These are phyloP conservation scores for Torymus auratus DNA, from an alignment of 2,888 invertebrate genomes.

Conservation along the genomic window DNA sequence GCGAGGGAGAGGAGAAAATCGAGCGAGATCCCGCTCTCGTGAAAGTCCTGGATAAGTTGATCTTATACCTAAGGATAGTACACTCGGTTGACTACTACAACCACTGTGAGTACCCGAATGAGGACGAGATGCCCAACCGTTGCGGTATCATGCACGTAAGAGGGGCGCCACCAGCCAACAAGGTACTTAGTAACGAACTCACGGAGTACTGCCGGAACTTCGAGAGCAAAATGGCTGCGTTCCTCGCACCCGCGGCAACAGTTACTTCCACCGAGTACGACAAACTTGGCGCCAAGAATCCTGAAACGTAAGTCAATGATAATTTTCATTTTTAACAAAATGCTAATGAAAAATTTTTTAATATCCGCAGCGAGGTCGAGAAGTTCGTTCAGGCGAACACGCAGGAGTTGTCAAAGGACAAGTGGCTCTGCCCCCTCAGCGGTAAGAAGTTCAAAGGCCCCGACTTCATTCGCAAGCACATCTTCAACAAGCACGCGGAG, in stretches of 20 bases:
- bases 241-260: constrained; percentile 87
- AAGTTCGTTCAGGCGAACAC: constrained; percentile 97
- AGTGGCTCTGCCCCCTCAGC: constrained; percentile 98
- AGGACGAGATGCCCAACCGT: constrained; percentile 99
- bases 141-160: constrained; percentile 99
- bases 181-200: constrained; percentile 85
- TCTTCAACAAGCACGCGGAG: constrained; percentile 97
- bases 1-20: constrained; percentile 78
- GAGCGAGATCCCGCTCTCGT: constrained; percentile 86
- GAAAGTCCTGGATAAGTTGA: constrained; percentile 87
- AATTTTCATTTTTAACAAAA: not conserved
- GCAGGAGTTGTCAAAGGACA: constrained; percentile 97
- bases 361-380: constrained; percentile 84
- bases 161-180: constrained; percentile 90
- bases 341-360: constrained; percentile 8
- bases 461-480: constrained; percentile 98
- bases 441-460: constrained; percentile 99
- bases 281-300: constrained; percentile 90
- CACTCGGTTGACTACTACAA: constrained; percentile 99
- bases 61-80: constrained; percentile 95
- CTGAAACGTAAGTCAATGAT: constrained; percentile 77
- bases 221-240: constrained; percentile 94
- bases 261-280: constrained; percentile 87
- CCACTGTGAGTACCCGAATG: constrained; percentile 98
- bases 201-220: constrained; percentile 88